A percentile compares a stretch with the other conserved stretches of the same genome.
These are phyloP conservation scores for Ispidina picta DNA, from an alignment of 2,797 vertebrate species.

Conservation along the genomic window DNA sequence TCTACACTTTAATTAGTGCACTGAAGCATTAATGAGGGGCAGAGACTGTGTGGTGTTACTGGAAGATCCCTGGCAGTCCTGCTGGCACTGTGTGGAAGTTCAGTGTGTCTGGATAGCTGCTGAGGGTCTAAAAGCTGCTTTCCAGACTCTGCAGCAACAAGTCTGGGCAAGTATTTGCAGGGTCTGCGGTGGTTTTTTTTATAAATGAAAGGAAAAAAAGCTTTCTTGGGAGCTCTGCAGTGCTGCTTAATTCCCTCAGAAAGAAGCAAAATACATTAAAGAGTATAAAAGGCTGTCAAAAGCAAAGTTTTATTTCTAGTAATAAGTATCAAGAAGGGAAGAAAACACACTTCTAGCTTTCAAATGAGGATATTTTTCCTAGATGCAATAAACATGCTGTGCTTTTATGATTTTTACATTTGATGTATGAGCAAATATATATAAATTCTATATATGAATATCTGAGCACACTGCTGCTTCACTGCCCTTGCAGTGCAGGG, in stretches of 20 bases:
- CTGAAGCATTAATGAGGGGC: not conserved
- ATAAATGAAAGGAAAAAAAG: not conserved
- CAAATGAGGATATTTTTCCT: conserved; percentile 18
- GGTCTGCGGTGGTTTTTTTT: not conserved
- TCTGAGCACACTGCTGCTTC: not conserved
- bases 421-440: not conserved
- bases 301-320: conserved; percentile 5
- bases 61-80: not conserved
- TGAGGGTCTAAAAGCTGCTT: not conserved
- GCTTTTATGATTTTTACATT: not conserved
- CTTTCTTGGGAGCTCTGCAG: not conserved
- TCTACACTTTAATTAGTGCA: not conserved
- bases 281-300: not conserved
- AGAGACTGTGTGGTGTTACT: not conserved
- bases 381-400: not conserved
- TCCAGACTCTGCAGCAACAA: not conserved
- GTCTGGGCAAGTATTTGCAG: conserved; percentile 3
- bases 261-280: not conserved
- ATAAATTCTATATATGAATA: not conserved
- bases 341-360: not conserved
- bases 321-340: not conserved
- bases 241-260: not conserved
- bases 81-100: not conserved
- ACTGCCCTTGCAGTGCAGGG: not conserved
- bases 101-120: not conserved